A percentile compares a stretch with the other conserved stretches of the same genome.
phyloP scores from a whole-genome alignment of 30 jellyfish, hydroid and myxozoan genomes.

The Mastigias papua region DNA sequence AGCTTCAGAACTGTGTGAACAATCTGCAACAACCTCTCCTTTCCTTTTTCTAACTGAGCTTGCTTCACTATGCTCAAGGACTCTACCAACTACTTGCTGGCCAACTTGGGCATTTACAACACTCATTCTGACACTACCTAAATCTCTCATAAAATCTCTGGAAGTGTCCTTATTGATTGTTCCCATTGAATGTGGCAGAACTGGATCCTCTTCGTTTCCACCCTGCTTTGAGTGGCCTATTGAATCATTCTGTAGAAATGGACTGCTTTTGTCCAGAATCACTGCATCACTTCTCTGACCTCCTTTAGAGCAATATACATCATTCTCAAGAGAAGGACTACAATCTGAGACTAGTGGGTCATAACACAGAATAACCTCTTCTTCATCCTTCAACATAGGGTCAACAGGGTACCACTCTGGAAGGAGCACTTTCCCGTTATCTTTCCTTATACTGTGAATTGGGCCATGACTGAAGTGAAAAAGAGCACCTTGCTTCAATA shows the following conservation, averaged over 20 bases:
- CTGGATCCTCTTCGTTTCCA: not conserved
- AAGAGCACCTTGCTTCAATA: not conserved
- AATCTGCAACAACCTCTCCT: not conserved
- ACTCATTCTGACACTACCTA: not conserved
- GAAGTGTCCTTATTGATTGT: not conserved
- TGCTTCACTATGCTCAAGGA: not conserved
- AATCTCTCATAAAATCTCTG: not conserved
- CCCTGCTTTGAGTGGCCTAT: not conserved
- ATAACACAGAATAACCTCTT: slow-evolving; percentile 16
- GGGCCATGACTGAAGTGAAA: not conserved
- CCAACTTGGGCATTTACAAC: not conserved
- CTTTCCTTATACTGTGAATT: slow-evolving; percentile 16
- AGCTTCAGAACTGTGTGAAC: not conserved
- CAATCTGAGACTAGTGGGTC: not conserved
- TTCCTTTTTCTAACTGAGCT: not conserved
- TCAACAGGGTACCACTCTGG: slow-evolving; percentile 57
- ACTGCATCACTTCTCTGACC: not conserved
- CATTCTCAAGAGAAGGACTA: not conserved
- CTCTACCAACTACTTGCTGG: not conserved
- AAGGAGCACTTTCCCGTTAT: slow-evolving; percentile 11
- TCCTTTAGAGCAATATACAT: not conserved
- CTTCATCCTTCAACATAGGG: slow-evolving; percentile 31
- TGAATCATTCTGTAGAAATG: not conserved
- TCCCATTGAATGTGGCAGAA: not conserved
- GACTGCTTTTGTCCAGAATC: not conserved